phyloP scores from a whole-genome alignment of 2,113 vertebrate genomes.

The Tyrannus savana region DNA sequence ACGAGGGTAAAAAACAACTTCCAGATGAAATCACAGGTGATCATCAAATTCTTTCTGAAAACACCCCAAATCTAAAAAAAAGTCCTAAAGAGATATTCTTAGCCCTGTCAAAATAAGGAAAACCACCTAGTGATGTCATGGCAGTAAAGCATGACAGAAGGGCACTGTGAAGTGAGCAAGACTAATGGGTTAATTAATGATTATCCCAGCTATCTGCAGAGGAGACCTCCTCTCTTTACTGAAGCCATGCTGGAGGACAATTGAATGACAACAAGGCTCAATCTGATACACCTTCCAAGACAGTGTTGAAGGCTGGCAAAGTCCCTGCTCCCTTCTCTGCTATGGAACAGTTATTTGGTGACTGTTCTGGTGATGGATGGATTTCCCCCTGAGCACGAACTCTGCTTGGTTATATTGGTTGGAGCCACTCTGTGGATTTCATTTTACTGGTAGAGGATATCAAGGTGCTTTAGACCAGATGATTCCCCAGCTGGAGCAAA shows the following conservation, averaged over 20 bases:
- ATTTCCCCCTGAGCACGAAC: background rate
- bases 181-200: background rate
- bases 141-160: background rate
- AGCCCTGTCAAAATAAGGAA: background rate
- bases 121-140: background rate
- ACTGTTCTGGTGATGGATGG: background rate
- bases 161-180: background rate
- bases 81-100: background rate
- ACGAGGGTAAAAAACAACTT: background rate
- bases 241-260: background rate
- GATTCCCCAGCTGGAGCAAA: background rate
- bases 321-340: background rate
- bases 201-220: background rate
- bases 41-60: background rate
- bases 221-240: background rate
- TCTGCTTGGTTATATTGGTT: background rate
- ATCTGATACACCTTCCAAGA: fast-evolving
- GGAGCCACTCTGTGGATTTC: background rate
- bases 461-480: background rate
- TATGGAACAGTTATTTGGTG: background rate
- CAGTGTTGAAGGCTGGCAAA: background rate
- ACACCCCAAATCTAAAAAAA: background rate
- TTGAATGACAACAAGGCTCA: background rate
- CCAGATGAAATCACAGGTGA: slow-evolving; percentile 49
- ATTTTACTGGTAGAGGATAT: background rate